A percentile compares a stretch with the other conserved stretches of the same genome.
Conservation (phyloP, 1,140 invertebrate genomes). For the Meloidogyne floridensis region DNA sequence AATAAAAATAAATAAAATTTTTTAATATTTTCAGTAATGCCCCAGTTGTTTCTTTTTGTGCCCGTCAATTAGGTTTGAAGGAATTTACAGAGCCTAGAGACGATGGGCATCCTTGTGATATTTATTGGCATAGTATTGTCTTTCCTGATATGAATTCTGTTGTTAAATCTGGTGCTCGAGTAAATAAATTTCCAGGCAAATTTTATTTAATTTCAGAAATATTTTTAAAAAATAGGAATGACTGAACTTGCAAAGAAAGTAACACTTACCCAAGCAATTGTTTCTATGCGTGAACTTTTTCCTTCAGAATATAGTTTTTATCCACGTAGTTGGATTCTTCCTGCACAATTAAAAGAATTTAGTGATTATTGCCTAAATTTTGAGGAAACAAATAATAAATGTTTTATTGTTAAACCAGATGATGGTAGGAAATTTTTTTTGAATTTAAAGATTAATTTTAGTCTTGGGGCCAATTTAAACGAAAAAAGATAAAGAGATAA, state of each 20-base stretch:
- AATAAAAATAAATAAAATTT: not conserved
- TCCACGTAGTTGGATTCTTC: conserved; percentile 69
- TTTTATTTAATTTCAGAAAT: not conserved
- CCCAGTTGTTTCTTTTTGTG: conserved; percentile 62
- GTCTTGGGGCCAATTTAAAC: not conserved
- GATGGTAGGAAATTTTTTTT: conserved; percentile 49
- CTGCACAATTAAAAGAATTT: conserved; percentile 68
- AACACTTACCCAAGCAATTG: conserved; percentile 67
- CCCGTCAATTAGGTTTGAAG: conserved; percentile 54
- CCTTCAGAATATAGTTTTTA: conserved; percentile 69
- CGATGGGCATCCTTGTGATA: conserved; percentile 65
- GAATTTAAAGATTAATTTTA: not conserved
- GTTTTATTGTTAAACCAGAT: conserved; percentile 70
- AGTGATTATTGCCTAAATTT: conserved; percentile 46
- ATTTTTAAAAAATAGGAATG: conserved; percentile 65
- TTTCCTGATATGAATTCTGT: conserved; percentile 66
- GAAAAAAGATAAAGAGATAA: not conserved
- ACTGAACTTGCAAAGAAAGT: conserved; percentile 69
- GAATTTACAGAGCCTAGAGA: conserved; percentile 37
- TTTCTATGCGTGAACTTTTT: conserved; percentile 68
- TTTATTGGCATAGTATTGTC: conserved; percentile 68
- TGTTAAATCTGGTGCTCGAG: conserved; percentile 60
- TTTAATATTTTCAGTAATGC: conserved; percentile 40
- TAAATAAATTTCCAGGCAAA: conserved; percentile 67
- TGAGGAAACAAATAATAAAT: conserved; percentile 54